Evolutionary conservation across 2,888 invertebrate species (phyloP), one percentile per base, ranked within the genome.

Genomic region (Yponomeuta evonymella): DNA sequence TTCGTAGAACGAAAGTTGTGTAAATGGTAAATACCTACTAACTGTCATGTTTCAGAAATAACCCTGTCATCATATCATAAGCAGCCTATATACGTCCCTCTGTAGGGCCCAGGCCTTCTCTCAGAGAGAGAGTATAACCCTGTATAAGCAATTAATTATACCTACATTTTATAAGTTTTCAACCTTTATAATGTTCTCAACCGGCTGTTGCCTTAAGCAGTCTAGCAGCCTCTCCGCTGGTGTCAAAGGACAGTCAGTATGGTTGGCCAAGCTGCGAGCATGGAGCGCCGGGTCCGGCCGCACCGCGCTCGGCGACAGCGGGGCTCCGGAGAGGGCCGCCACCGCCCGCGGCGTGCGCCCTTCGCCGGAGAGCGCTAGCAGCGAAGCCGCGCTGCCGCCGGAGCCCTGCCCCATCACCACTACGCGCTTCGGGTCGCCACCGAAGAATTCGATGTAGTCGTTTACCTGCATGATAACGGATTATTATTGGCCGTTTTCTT

Each of bases 341-440:
- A 96, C 93, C 1, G 96, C 96, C 36, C 84, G 77, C 74, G 89
- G 93, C 80, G 93, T 93, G 75, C 94, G 93, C 0, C 95, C 94
- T 72, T 95, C 92, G 29, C 93, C 93, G 1, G 96, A 95, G 81
- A 95, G 84, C 0, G 95, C 93, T 29, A 96, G 80, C 72, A 96
- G 92, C 48, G 95, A 93, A 1, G 96, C 96, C 71, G 95, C 94
- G 74, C 95, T 95, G 0, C 95, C 96, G 0, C 96, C 97, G 0
- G 95, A 95, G 1, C 96, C 96, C 79, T 96, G 96, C 0, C 96
- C 96, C 88, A 96, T 95, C 0, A 95, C 93, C 48, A 95, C 93
- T n/a, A 96, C 93, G 75, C 94, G 93, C 33, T 94, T 93, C 0
- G 95, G 94, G 84, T 97, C 94, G 4, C 96, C 97, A 0, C 96